A percentile compares a stretch with the other conserved stretches of the same genome.
These are phyloP conservation scores for Parochlus steinenii DNA, from an alignment of 2,888 invertebrate genomes.

Conservation along the genomic window DNA sequence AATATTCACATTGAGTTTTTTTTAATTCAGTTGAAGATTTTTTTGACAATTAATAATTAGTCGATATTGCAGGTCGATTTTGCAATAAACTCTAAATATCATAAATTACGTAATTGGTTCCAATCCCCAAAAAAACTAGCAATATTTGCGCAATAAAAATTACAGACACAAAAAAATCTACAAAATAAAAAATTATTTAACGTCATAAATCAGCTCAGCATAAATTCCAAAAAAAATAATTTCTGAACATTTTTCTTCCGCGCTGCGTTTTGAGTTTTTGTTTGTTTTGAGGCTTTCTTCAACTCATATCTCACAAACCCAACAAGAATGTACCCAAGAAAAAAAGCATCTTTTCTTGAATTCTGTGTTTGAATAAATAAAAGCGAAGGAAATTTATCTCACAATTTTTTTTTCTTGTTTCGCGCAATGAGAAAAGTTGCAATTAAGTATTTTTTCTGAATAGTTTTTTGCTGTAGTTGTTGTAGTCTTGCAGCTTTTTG, in stretches of 20 bases:
- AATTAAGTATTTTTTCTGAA: too few relatives aligned
- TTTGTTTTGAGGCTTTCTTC: constrained; percentile 3
- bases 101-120: too few relatives aligned
- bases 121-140: background rate
- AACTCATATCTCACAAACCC: too few relatives aligned
- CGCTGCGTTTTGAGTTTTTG: background rate
- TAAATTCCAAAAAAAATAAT: constrained; percentile 3
- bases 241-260: constrained; percentile 1
- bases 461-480: too few relatives aligned
- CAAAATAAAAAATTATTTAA: constrained; percentile 6
- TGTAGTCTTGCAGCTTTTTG: too few relatives aligned
- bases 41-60: too few relatives aligned
- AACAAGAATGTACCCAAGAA: constrained; percentile 1
- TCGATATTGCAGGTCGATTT: too few relatives aligned
- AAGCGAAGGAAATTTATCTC: constrained; percentile 9
- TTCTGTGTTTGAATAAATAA: too few relatives aligned
- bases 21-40: too few relatives aligned
- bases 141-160: constrained; percentile 3
- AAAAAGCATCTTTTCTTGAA: too few relatives aligned
- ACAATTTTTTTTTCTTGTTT: constrained; percentile 6
- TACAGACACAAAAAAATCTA: constrained; percentile 7
- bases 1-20: too few relatives aligned
- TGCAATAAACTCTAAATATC: too few relatives aligned
- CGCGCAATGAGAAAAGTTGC: constrained; percentile 7
- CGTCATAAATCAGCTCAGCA: constrained; percentile 9